phyloP scores from a whole-genome alignment of 2,888 invertebrate genomes.

The Peribatodes rhomboidaria region DNA sequence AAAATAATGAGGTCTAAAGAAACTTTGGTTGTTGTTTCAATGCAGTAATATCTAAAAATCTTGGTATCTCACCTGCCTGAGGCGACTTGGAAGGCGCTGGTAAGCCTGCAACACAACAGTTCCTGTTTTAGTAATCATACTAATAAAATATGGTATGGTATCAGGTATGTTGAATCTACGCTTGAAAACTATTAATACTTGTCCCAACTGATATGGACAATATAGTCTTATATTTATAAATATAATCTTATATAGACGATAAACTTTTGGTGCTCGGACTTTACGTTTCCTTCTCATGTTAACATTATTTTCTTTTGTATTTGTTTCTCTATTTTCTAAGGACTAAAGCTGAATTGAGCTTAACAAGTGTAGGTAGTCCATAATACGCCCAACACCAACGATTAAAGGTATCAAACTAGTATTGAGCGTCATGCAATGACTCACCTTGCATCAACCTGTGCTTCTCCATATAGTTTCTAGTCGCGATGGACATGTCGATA shows the following conservation, averaged over 20 bases:
- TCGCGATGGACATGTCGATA: constrained; percentile 90
- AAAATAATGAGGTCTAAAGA: constrained; percentile 60
- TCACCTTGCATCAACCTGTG: constrained; percentile 87
- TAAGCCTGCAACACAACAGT: constrained; percentile 58
- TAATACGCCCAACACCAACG: no score
- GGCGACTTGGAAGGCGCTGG: constrained; percentile 51
- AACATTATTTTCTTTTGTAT: no score
- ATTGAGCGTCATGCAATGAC: background rate
- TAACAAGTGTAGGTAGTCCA: no score
- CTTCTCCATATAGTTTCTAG: constrained; percentile 90
- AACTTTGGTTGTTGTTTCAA: constrained; percentile 90
- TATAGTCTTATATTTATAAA: no score
- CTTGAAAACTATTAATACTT: background rate
- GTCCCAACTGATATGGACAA: no score
- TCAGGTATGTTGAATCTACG: background rate
- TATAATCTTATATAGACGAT: no score
- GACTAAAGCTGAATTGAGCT: no score
- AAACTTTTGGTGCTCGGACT: no score
- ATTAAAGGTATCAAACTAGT: background rate
- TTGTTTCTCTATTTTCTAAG: no score
- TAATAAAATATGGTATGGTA: no score
- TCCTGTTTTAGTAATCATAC: background rate
- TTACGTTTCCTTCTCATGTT: no score
- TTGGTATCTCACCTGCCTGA: constrained; percentile 73
- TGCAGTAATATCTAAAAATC: constrained; percentile 89